These are phyloP conservation scores for Stigmatopora nigra DNA, from an alignment of 2,113 vertebrate species.

Conservation along the genomic window DNA sequence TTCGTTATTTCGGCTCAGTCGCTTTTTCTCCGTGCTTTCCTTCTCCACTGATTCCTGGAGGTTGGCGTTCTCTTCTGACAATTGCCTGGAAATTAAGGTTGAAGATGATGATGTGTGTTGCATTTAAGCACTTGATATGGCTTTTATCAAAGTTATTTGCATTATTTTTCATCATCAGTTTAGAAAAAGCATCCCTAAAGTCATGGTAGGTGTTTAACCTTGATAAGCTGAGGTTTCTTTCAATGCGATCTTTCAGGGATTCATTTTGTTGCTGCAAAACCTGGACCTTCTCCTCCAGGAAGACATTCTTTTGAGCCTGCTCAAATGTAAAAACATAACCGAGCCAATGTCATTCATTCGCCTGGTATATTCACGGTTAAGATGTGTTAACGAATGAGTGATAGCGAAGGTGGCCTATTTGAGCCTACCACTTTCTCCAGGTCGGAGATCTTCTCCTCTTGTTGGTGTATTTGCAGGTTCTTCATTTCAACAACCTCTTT, in stretches of 20 bases:
- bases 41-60: constrained; percentile 91
- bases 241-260: constrained; percentile 85
- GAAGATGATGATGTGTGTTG: background rate
- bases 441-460: constrained; percentile 90
- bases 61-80: constrained; percentile 91
- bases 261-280: constrained; percentile 95
- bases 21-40: constrained; percentile 91
- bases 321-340: constrained; percentile 50
- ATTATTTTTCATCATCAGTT: too few species aligned
- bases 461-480: constrained; percentile 92
- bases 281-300: constrained; percentile 88
- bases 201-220: constrained; percentile 63
- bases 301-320: constrained; percentile 89
- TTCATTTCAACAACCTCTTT: constrained; percentile 95
- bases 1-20: constrained; percentile 89
- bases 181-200: background rate
- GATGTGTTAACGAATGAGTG: background rate
- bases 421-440: constrained; percentile 88
- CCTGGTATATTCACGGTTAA: background rate
- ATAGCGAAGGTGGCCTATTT: constrained; percentile 27
- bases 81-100: constrained; percentile 71
- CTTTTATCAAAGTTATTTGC: too few species aligned
- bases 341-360: constrained; percentile 52
- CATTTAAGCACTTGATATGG: too few species aligned
- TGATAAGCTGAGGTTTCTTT: constrained; percentile 80